phyloP scores from a whole-genome alignment of 2,113 vertebrate species.

The Turdus rufiventris region DNA sequence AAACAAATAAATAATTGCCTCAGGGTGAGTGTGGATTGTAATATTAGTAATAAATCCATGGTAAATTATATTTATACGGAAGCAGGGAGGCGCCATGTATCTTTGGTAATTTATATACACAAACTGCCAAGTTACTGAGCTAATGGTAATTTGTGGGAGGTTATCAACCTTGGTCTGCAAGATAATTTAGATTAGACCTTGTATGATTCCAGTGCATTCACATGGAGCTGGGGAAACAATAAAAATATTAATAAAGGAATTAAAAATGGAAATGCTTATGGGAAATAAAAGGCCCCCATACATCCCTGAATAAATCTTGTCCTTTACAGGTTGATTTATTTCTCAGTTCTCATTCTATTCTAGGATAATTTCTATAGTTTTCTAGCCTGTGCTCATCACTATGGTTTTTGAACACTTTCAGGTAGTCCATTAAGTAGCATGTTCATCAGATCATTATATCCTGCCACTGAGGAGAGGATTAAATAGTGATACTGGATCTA shows the following conservation, averaged over 20 bases:
- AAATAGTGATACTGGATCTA: slow-evolving; percentile 45
- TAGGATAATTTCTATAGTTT: not conserved
- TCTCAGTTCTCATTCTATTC: not conserved
- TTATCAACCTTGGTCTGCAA: not conserved
- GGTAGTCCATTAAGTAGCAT: slow-evolving; percentile 34
- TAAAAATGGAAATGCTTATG: not conserved
- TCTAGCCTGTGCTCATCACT: not conserved
- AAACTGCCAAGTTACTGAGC: slow-evolving; percentile 34
- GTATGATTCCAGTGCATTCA: not conserved
- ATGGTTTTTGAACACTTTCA: not conserved
- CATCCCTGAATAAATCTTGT: not conserved
- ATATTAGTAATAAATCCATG: slow-evolving; percentile 27
- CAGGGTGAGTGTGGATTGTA: not conserved
- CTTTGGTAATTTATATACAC: slow-evolving; percentile 27
- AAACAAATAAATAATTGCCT: slow-evolving; percentile 54
- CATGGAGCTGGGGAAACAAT: not conserved
- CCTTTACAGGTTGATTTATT: not conserved
- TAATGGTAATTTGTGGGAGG: slow-evolving; percentile 48
- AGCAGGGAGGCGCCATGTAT: slow-evolving; percentile 20
- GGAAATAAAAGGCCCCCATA: not conserved
- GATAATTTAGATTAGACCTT: slow-evolving; percentile 31
- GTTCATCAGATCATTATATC: slow-evolving; percentile 46
- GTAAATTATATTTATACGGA: slow-evolving; percentile 25
- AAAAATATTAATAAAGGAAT: not conserved
- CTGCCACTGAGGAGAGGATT: slow-evolving; percentile 38